Evolutionary conservation across 1,140 invertebrate genomes (phyloP).

Genomic region (Drosophila orosa): DNA sequence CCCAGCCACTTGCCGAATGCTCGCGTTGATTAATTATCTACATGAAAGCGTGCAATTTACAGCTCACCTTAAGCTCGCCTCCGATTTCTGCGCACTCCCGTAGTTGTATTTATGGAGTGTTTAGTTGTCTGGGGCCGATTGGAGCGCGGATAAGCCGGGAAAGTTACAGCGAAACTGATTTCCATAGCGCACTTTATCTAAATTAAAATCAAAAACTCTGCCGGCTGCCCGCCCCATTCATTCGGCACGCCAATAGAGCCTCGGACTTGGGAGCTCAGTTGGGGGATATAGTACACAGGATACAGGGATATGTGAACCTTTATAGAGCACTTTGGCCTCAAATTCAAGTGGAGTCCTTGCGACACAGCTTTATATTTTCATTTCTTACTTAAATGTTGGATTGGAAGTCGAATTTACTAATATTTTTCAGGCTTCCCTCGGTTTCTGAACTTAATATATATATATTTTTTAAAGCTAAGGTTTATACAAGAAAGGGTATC

Average conservation of each 20-base stretch:
- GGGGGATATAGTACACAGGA: neutral
- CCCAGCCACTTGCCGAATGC: constrained; percentile 35
- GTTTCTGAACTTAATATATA: neutral
- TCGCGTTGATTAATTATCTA: constrained; percentile 79
- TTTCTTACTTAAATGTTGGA: neutral
- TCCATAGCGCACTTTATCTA: constrained; percentile 79
- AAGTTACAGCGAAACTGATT: constrained; percentile 72
- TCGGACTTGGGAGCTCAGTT: constrained; percentile 3
- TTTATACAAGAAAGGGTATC: constrained; percentile 6
- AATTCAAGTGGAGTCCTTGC: neutral
- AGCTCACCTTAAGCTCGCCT: constrained; percentile 58
- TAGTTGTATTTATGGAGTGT: constrained; percentile 75
- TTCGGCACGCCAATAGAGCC: constrained; percentile 49
- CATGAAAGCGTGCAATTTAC: constrained; percentile 81
- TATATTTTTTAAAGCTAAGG: neutral
- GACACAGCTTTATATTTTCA: neutral
- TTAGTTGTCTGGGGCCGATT: constrained; percentile 74
- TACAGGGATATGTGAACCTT: constrained; percentile 10
- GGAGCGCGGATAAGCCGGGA: constrained; percentile 55
- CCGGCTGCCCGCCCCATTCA: constrained; percentile 25
- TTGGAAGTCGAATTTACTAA: neutral
- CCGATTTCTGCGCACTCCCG: constrained; percentile 12
- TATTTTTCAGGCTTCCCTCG: neutral
- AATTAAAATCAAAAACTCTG: constrained; percentile 77
- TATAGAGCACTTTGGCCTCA: neutral